Conservation (phyloP, 1,140 invertebrate species). For the Brachystomella parvula region DNA sequence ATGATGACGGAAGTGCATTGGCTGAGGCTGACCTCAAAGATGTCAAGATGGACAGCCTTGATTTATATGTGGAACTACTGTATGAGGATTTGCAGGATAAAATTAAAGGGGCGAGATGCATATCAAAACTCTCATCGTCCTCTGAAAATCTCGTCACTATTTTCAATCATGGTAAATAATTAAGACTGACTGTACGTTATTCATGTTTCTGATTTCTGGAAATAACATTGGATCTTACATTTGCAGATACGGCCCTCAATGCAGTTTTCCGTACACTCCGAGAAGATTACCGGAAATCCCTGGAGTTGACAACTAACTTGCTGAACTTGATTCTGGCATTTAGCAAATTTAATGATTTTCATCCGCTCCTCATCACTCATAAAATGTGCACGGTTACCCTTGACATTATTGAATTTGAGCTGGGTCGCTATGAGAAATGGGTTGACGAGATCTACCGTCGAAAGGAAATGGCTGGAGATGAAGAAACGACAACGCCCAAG, state of each 20-base stretch:
- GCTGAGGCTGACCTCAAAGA: constrained; percentile 39
- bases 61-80: constrained; percentile 89
- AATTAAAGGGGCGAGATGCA: constrained; percentile 81
- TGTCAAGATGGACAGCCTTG: constrained; percentile 66
- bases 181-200: constrained; percentile 38
- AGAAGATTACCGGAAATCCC: constrained; percentile 94
- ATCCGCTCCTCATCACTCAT: constrained; percentile 80
- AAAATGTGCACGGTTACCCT: constrained; percentile 76
- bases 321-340: constrained; percentile 96
- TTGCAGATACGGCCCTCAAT: constrained; percentile 86
- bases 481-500: constrained; percentile 21
- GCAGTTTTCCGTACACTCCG: constrained; percentile 86
- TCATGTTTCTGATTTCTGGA: no score
- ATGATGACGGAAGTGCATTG: constrained; percentile 1
- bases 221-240: constrained; percentile 30
- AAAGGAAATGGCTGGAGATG: constrained; percentile 25
- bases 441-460: constrained; percentile 69
- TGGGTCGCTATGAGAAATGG: constrained; percentile 88
- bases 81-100: constrained; percentile 87
- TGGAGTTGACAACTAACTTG: constrained; percentile 93
- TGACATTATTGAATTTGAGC: constrained; percentile 90
- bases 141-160: constrained; percentile 90
- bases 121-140: constrained; percentile 81
- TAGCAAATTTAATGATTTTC: constrained; percentile 92
- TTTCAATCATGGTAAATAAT: constrained; percentile 72